Evolutionary conservation across 2,888 invertebrate genomes (phyloP).

Genomic region (Eristalis arbustorum): DNA sequence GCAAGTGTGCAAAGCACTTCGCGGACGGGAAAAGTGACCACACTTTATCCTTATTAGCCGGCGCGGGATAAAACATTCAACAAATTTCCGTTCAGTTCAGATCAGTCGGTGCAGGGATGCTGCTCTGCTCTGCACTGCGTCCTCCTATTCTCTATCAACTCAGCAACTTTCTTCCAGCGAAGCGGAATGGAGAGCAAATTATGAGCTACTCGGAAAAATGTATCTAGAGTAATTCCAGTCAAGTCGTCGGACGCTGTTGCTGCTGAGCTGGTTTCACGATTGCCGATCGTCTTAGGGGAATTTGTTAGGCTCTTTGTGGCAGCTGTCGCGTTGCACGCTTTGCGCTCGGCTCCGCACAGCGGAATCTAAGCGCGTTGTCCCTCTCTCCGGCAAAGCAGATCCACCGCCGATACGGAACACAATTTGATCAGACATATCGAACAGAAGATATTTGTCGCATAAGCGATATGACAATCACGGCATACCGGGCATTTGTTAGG

Average conservation of each 20-base stretch:
- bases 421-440: conserved; percentile 49
- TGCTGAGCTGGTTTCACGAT: not conserved
- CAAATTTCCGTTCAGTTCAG: not conserved
- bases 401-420: conserved; percentile 21
- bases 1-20: too few species aligned
- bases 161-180: not conserved
- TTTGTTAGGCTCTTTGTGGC: conserved; percentile 42
- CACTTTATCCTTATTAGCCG: not conserved
- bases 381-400: not conserved
- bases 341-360: too few species aligned
- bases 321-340: too few species aligned
- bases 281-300: conserved; percentile 52
- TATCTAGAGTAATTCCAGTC: not conserved
- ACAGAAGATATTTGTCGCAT: conserved; percentile 50
- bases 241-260: too few species aligned
- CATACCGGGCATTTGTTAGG: conserved; percentile 49
- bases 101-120: too few species aligned
- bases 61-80: not conserved
- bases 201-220: not conserved
- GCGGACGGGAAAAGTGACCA: not conserved
- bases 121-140: too few species aligned
- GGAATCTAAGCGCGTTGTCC: too few species aligned
- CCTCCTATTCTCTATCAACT: not conserved
- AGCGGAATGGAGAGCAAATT: not conserved
- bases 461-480: conserved; percentile 59